These are phyloP conservation scores for Tragelaphus buxtoni DNA, from an alignment of 2,113 vertebrate species.

Conservation along the genomic window DNA sequence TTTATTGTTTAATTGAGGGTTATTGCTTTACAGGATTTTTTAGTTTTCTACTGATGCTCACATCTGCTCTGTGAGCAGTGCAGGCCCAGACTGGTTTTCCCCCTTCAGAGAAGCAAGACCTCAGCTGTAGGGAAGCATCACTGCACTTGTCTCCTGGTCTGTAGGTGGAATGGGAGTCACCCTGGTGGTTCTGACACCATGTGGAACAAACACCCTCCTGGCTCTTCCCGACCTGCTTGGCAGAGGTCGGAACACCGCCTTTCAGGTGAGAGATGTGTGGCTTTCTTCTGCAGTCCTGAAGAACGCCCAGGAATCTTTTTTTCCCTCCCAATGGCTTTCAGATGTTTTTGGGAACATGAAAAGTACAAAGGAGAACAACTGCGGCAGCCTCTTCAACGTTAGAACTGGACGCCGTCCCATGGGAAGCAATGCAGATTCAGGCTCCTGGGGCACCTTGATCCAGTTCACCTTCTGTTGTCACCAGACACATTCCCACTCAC, in stretches of 20 bases:
- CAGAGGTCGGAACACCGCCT: background rate
- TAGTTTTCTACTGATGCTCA: background rate
- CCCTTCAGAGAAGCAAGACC: background rate
- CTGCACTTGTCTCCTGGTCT: background rate
- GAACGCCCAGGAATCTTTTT: background rate
- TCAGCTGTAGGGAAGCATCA: background rate
- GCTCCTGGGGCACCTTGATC: background rate
- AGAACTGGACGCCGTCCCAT: background rate
- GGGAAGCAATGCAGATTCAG: background rate
- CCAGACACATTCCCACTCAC: background rate
- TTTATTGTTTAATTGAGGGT: background rate
- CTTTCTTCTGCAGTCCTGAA: background rate
- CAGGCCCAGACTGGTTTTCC: background rate
- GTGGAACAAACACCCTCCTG: background rate
- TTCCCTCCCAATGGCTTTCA: background rate
- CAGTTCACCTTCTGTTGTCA: background rate
- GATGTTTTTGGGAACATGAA: background rate
- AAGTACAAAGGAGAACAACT: background rate
- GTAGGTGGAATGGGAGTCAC: background rate
- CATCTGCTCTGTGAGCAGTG: background rate
- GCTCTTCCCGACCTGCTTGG: background rate
- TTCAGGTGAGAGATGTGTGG: background rate
- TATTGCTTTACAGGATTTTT: background rate
- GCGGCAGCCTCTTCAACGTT: background rate
- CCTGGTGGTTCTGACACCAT: background rate